A percentile compares a stretch with the other conserved stretches of the same genome.
Evolutionary conservation across 2,888 invertebrate genomes (phyloP).

Genomic region (Dascillus cervinus): DNA sequence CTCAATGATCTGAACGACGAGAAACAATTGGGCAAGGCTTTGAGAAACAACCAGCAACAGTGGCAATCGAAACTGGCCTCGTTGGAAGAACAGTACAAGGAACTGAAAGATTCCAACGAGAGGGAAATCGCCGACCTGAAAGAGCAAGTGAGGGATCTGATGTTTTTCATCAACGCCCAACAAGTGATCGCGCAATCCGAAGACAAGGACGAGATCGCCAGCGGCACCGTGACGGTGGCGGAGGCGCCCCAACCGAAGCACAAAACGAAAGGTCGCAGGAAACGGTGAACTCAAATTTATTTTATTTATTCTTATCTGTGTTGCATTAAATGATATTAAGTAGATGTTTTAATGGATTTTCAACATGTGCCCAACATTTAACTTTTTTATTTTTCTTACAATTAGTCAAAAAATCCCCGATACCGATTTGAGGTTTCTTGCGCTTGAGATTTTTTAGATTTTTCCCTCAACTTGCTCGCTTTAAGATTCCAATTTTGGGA

Average conservation of each 20-base stretch:
- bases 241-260: slow-evolving; percentile 32
- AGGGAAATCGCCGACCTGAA: slow-evolving; percentile 72
- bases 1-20: slow-evolving; percentile 74
- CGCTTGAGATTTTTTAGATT: no score
- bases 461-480: no score
- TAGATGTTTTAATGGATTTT: neutral
- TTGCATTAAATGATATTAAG: neutral
- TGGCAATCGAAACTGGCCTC: slow-evolving; percentile 59
- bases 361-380: no score
- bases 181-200: slow-evolving; percentile 48
- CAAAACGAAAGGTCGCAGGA: slow-evolving; percentile 23
- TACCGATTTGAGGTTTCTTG: no score
- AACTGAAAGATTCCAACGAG: slow-evolving; percentile 43
- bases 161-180: slow-evolving; percentile 94
- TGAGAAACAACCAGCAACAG: slow-evolving; percentile 65
- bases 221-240: slow-evolving; percentile 54
- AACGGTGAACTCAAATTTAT: slow-evolving; percentile 1
- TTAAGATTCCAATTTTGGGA: no score
- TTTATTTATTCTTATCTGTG: no score
- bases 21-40: slow-evolving; percentile 70
- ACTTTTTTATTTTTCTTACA: no score
- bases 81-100: slow-evolving; percentile 47
- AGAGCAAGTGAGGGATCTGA: slow-evolving; percentile 91
- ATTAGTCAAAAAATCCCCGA: no score
- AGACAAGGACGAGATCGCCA: slow-evolving; percentile 51